Evolutionary conservation across 2,797 vertebrate genomes (phyloP).

Genomic region (Remorina albescens): DNA sequence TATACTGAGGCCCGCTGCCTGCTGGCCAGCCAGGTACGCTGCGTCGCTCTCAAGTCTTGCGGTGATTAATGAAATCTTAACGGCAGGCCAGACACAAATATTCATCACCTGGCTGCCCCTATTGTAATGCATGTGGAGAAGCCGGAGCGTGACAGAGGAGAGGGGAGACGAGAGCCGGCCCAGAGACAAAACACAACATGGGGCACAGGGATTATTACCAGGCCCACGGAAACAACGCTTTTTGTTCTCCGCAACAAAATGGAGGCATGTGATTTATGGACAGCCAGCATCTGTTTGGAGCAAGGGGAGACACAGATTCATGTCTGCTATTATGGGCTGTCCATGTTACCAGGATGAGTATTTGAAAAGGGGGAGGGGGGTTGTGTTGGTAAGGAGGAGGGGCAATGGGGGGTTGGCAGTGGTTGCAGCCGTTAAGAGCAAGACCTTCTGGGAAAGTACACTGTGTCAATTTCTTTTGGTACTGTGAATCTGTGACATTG

Average conservation of each 20-base stretch:
- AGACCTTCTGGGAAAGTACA: constrained; percentile 77
- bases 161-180: constrained; percentile 80
- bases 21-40: constrained; percentile 79
- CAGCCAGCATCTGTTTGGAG: constrained; percentile 84
- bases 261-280: constrained; percentile 86
- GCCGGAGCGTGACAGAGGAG: constrained; percentile 82
- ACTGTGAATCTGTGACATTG: constrained; percentile 73
- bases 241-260: constrained; percentile 84
- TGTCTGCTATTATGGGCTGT: constrained; percentile 85
- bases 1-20: constrained; percentile 71
- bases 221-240: constrained; percentile 79
- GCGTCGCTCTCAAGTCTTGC: constrained; percentile 74
- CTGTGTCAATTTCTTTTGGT: constrained; percentile 65
- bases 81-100: constrained; percentile 85
- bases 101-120: constrained; percentile 86
- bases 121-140: constrained; percentile 84
- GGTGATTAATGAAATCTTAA: constrained; percentile 93
- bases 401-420: too few species aligned
- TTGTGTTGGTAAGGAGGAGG: constrained; percentile 6
- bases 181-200: constrained; percentile 84
- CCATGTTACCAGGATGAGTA: constrained; percentile 79
- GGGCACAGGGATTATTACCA: constrained; percentile 81
- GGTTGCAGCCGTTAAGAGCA: constrained; percentile 63
- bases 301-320: constrained; percentile 84
- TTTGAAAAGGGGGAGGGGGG: constrained; percentile 57